phyloP scores from a whole-genome alignment of 2,797 vertebrate genomes.

The Trachops cirrhosus region DNA sequence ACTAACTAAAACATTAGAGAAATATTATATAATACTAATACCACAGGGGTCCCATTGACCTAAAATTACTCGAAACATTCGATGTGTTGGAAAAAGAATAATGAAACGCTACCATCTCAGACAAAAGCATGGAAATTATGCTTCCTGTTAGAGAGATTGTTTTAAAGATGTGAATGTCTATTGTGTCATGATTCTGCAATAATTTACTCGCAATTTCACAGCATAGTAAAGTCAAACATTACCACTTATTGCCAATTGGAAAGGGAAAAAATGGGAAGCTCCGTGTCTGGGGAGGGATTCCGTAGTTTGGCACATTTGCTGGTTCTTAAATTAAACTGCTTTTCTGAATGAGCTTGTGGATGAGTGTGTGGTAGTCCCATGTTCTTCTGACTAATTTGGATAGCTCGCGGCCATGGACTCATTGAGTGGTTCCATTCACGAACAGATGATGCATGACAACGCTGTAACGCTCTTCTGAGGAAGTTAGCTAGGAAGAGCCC shows the following conservation, averaged over 20 bases:
- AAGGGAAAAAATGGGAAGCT: constrained; percentile 35
- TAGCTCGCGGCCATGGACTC: constrained; percentile 74
- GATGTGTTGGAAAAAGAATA: constrained; percentile 66
- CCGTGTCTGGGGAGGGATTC: constrained; percentile 60
- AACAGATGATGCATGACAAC: constrained; percentile 77
- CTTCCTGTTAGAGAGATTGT: constrained; percentile 63
- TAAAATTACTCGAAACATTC: constrained; percentile 75
- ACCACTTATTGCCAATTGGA: constrained; percentile 73
- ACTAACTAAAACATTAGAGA: constrained; percentile 70
- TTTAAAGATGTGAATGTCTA: constrained; percentile 64
- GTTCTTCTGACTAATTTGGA: constrained; percentile 80
- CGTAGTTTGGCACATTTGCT: constrained; percentile 60
- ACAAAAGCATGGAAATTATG: constrained; percentile 56
- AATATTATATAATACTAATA: constrained; percentile 60
- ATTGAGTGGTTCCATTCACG: constrained; percentile 67
- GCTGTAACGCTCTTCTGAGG: constrained; percentile 77
- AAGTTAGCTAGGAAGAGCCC: constrained; percentile 80
- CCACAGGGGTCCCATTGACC: constrained; percentile 28
- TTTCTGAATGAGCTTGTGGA: constrained; percentile 68
- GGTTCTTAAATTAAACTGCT: constrained; percentile 73
- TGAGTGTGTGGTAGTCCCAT: constrained; percentile 35
- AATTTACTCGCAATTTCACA: constrained; percentile 76
- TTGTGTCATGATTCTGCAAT: constrained; percentile 70
- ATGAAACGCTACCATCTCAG: constrained; percentile 41
- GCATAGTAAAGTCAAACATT: constrained; percentile 70